Percentiles rank a stretch among this genome's conserved stretches.
Evolutionary conservation across 2,888 invertebrate genomes (phyloP).

Genomic region (Altica lythri): DNA sequence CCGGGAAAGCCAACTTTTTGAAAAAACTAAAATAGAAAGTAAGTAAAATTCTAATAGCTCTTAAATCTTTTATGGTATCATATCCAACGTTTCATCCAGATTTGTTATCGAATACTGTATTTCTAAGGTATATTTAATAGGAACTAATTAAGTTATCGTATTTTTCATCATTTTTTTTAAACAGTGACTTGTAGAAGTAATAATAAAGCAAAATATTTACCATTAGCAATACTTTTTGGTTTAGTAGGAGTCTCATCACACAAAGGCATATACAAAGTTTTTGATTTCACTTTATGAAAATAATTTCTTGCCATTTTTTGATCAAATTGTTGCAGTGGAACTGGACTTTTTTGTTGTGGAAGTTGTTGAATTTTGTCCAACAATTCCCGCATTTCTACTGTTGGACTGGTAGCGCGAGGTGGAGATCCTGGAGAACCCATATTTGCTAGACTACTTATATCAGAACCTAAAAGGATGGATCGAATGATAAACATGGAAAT

Average conservation of each 20-base stretch:
- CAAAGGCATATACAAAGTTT: slow-evolving; percentile 73
- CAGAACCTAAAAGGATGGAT: slow-evolving; percentile 54
- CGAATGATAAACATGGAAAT: too few relatives aligned
- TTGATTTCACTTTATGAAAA: slow-evolving; percentile 63
- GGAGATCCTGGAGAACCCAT: slow-evolving; percentile 74
- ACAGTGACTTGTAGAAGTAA: not conserved
- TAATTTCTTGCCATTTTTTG: slow-evolving; percentile 52
- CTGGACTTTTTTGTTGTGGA: slow-evolving; percentile 59
- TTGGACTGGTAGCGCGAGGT: slow-evolving; percentile 82
- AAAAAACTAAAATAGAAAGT: slow-evolving; percentile 40
- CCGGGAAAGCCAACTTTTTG: slow-evolving; percentile 67
- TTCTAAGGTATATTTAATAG: too few relatives aligned
- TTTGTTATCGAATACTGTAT: too few relatives aligned
- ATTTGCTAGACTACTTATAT: slow-evolving; percentile 71
- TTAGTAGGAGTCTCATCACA: slow-evolving; percentile 48
- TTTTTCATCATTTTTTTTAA: too few relatives aligned
- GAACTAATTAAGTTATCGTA: too few relatives aligned
- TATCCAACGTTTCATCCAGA: too few relatives aligned
- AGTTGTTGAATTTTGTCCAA: slow-evolving; percentile 73
- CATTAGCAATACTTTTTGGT: slow-evolving; percentile 39
- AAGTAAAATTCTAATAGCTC: too few relatives aligned
- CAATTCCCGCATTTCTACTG: slow-evolving; percentile 73
- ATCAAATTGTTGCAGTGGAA: slow-evolving; percentile 54
- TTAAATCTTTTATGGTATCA: too few relatives aligned
- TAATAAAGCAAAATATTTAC: slow-evolving; percentile 37